These are phyloP conservation scores for Aspidiotus rigidus DNA, from an alignment of 2,888 invertebrate species.

Conservation along the genomic window DNA sequence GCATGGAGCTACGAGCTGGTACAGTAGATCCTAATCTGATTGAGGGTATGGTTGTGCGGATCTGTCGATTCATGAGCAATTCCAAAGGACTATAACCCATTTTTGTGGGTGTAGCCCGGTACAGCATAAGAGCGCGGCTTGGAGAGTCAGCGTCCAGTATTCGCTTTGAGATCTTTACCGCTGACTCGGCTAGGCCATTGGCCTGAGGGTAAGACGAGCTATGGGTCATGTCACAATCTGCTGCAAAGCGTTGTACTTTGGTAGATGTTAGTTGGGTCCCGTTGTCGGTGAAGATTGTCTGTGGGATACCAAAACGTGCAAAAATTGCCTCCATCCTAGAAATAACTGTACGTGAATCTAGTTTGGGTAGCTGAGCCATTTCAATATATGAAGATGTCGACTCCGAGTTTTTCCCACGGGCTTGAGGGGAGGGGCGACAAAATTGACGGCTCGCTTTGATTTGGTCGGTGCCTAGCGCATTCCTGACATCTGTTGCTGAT, in stretches of 20 bases:
- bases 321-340: conserved; percentile 7
- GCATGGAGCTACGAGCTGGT: not conserved
- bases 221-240: not conserved
- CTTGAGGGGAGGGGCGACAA: not conserved
- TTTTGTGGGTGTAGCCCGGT: conserved; percentile 3
- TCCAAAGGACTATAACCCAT: not conserved
- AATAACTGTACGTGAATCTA: not conserved
- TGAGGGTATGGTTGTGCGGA: not conserved
- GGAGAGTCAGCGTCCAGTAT: not conserved
- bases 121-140: conserved; percentile 7
- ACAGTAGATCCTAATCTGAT: not conserved
- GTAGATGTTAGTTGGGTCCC: conserved; percentile 9
- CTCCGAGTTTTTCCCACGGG: conserved; percentile 14
- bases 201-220: conserved; percentile 7
- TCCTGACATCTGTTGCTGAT: conserved; percentile 6
- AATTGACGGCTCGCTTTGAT: conserved; percentile 12
- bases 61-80: not conserved
- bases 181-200: conserved; percentile 5
- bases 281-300: not conserved
- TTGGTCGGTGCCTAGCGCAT: conserved; percentile 1
- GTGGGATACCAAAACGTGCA: conserved; percentile 1
- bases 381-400: conserved; percentile 20
- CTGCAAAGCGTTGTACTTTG: conserved; percentile 1
- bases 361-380: not conserved
- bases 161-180: conserved; percentile 5